Percentiles rank a stretch among this genome's conserved stretches.
phyloP scores from a whole-genome alignment of 2,888 invertebrate species.

The Heliconius charithonia region DNA sequence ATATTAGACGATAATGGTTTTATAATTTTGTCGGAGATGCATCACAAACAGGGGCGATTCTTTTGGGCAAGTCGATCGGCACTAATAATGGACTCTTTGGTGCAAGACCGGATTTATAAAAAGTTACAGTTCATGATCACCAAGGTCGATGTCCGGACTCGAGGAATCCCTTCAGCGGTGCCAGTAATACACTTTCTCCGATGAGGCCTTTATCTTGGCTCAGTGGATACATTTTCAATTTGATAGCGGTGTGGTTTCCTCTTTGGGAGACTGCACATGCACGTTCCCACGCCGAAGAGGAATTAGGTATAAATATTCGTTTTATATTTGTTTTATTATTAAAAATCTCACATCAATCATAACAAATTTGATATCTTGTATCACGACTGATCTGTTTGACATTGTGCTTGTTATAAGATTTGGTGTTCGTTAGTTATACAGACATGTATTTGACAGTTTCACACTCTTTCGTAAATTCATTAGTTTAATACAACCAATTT shows the following conservation, averaged over 20 bases:
- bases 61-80: conserved; percentile 96
- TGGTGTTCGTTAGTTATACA: not conserved
- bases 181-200: conserved; percentile 70
- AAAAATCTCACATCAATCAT: not conserved
- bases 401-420: not conserved
- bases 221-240: conserved; percentile 80
- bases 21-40: conserved; percentile 94
- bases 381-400: no score
- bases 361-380: not conserved
- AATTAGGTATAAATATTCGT: conserved; percentile 65
- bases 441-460: no score
- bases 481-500: no score
- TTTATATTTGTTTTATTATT: not conserved
- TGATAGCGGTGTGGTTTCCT: conserved; percentile 78
- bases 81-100: conserved; percentile 96
- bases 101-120: conserved; percentile 95
- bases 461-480: no score
- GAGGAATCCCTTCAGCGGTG: conserved; percentile 86
- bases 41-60: conserved; percentile 95
- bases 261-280: conserved; percentile 73
- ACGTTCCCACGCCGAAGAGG: conserved; percentile 78
- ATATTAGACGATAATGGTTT: conserved; percentile 97
- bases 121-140: conserved; percentile 93
- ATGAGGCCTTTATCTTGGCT: conserved; percentile 82
- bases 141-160: conserved; percentile 93